Conservation (phyloP, 2,797 vertebrate genomes). For the Phoxinus dragarum region DNA sequence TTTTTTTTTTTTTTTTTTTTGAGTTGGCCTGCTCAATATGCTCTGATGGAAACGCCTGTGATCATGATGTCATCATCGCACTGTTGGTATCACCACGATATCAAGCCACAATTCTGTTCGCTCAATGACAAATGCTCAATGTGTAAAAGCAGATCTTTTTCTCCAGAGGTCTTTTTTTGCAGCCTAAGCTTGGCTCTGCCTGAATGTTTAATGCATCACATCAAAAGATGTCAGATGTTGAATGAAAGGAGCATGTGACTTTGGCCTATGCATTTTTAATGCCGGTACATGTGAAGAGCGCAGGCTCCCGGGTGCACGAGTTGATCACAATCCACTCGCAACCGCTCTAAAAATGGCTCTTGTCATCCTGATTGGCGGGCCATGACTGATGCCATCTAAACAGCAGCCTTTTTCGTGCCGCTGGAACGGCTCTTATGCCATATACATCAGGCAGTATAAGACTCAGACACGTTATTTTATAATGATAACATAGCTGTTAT, state of each 20-base stretch:
- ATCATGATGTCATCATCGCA: neutral
- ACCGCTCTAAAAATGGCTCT: slow-evolving; percentile 32
- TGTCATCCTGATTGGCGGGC: slow-evolving; percentile 26
- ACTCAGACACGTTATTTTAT: neutral
- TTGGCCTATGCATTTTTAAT: slow-evolving; percentile 53
- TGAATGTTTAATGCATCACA: slow-evolving; percentile 53
- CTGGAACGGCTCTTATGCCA: neutral
- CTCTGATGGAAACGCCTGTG: slow-evolving; percentile 4
- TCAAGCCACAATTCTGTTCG: slow-evolving; percentile 2
- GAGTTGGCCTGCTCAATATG: neutral
- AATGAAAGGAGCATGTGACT: slow-evolving; percentile 44
- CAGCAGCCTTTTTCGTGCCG: neutral
- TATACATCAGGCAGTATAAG: slow-evolving; percentile 1
- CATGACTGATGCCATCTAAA: slow-evolving; percentile 33
- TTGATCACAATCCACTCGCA: slow-evolving; percentile 7
- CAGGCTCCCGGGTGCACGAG: slow-evolving; percentile 10
- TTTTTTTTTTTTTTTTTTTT: neutral
- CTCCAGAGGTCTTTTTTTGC: slow-evolving; percentile 32
- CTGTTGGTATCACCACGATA: neutral
- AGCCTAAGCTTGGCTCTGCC: slow-evolving; percentile 36
- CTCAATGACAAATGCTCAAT: neutral
- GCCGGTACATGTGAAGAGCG: slow-evolving; percentile 14
- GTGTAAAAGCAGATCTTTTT: slow-evolving; percentile 23
- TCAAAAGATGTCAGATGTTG: slow-evolving; percentile 55
- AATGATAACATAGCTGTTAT: neutral